A percentile compares a stretch with the other conserved stretches of the same genome.
phyloP scores from a whole-genome alignment of 2,888 invertebrate species.

The Platynereis dumerilii region DNA sequence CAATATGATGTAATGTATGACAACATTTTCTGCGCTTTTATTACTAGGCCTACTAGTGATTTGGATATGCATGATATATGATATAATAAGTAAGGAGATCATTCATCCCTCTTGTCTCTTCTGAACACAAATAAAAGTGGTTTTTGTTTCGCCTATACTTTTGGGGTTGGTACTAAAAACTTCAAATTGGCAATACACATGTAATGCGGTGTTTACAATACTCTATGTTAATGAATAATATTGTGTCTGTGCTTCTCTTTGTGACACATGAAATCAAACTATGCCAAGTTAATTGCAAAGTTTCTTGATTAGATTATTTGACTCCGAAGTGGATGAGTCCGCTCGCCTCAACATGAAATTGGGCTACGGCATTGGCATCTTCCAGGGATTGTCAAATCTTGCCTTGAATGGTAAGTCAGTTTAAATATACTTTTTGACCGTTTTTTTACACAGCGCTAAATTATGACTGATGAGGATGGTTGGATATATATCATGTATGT shows the following conservation, averaged over 20 bases:
- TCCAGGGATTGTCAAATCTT: slow-evolving; percentile 79
- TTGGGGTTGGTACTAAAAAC: neutral
- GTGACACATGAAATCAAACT: neutral
- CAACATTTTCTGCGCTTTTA: too few relatives aligned
- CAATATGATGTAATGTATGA: too few relatives aligned
- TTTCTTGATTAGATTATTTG: slow-evolving; percentile 31
- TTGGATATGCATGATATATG: too few relatives aligned
- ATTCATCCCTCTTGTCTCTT: too few relatives aligned
- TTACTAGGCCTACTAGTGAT: too few relatives aligned
- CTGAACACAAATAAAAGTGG: too few relatives aligned
- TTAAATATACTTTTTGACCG: too few relatives aligned
- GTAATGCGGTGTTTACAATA: neutral
- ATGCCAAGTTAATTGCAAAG: neutral
- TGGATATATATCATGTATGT: too few relatives aligned
- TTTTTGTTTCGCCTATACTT: neutral
- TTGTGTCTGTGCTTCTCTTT: neutral
- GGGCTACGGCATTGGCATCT: slow-evolving; percentile 89
- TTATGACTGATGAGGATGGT: too few relatives aligned
- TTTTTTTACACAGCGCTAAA: too few relatives aligned
- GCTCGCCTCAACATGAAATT: slow-evolving; percentile 77
- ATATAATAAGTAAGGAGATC: too few relatives aligned
- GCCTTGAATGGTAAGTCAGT: slow-evolving; percentile 65
- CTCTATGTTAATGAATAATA: neutral
- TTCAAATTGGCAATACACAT: neutral
- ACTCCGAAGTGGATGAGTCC: slow-evolving; percentile 75